Evolutionary conservation across 2,113 vertebrate species (phyloP).

Genomic region (Festucalex cinctus): DNA sequence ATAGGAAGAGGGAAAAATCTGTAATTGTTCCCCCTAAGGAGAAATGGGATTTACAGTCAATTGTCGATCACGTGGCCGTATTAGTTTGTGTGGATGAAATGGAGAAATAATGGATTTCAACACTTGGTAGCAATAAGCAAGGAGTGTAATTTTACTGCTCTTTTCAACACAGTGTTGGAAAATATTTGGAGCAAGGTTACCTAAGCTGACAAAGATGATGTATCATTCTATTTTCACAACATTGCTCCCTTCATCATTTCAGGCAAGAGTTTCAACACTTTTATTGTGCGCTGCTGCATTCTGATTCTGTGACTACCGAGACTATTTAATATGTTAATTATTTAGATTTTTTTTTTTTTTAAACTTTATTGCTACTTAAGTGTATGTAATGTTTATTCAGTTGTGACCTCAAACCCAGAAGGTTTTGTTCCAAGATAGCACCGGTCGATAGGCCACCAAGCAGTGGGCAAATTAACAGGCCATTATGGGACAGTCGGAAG

Average conservation of each 20-base stretch:
- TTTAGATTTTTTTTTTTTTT: background rate
- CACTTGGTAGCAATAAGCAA: background rate
- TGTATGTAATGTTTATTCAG: background rate
- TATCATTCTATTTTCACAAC: no score
- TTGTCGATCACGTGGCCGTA: background rate
- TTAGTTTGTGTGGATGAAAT: background rate
- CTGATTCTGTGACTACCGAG: background rate
- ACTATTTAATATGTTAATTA: background rate
- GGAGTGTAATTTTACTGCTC: background rate
- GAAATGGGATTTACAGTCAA: conserved; percentile 3
- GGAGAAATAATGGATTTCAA: background rate
- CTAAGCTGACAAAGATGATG: no score
- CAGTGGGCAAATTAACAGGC: conserved; percentile 60
- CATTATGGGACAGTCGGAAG: conserved; percentile 47
- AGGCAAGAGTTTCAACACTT: background rate
- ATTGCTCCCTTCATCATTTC: no score
- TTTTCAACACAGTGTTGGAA: background rate
- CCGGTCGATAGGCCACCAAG: conserved; percentile 47
- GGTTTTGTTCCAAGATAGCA: conserved; percentile 35
- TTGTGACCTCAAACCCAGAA: conserved; percentile 44
- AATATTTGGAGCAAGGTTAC: background rate
- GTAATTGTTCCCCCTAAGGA: conserved; percentile 1
- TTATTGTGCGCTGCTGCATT: background rate
- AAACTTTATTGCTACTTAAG: background rate
- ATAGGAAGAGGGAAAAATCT: background rate